These are phyloP conservation scores for Meloidogyne exigua DNA, from an alignment of 1,140 invertebrate genomes.

Conservation along the genomic window DNA sequence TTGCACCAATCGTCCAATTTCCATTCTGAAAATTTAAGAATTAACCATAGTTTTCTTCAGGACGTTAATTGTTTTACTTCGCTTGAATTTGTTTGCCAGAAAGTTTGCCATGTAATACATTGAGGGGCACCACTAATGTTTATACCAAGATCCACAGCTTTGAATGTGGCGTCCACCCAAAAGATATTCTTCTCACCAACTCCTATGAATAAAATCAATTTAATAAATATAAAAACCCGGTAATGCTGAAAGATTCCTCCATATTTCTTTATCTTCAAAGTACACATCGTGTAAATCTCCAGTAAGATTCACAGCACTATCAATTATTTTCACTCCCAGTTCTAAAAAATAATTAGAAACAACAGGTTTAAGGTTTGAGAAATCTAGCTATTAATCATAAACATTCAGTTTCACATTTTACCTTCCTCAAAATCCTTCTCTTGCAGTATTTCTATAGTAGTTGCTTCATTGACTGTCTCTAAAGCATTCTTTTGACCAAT, in stretches of 20 bases:
- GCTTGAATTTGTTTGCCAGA: slow-evolving; percentile 40
- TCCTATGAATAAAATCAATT: not conserved
- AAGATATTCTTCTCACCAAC: slow-evolving; percentile 29
- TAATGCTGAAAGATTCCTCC: slow-evolving; percentile 11
- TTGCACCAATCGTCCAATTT: slow-evolving; percentile 29
- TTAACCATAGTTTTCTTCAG: slow-evolving; percentile 16
- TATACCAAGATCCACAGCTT: slow-evolving; percentile 51
- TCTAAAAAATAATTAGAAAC: not conserved
- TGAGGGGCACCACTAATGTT: slow-evolving; percentile 49
- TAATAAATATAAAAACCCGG: not conserved
- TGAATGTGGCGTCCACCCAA: slow-evolving; percentile 58
- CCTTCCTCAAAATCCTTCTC: not conserved
- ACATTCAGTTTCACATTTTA: no score
- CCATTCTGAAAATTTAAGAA: not conserved
- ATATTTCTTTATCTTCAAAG: slow-evolving; percentile 23
- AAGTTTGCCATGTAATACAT: slow-evolving; percentile 51
- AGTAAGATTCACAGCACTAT: not conserved
- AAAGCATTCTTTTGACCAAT: not conserved
- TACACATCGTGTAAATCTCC: not conserved
- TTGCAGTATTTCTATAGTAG: not conserved
- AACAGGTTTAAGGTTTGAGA: not conserved
- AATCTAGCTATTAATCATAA: no score
- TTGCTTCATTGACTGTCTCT: not conserved
- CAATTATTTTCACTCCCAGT: slow-evolving; percentile 4
- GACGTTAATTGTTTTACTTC: slow-evolving; percentile 7